Evolutionary conservation across 2,888 invertebrate genomes (phyloP).

Genomic region (Tyria jacobaeae): DNA sequence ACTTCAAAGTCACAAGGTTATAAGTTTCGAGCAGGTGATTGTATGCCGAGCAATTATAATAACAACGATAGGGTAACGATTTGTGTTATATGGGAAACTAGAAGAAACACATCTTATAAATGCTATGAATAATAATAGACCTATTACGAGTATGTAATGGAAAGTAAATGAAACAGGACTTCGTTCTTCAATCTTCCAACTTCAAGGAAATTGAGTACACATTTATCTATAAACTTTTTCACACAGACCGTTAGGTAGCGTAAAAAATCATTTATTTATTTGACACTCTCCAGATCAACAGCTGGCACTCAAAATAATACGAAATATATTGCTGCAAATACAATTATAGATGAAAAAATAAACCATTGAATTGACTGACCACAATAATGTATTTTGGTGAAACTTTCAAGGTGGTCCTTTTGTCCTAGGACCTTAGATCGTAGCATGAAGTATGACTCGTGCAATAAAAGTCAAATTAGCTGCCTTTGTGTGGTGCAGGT

Average conservation of each 20-base stretch:
- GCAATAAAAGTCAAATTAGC: conserved; percentile 74
- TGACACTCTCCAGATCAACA: conserved; percentile 16
- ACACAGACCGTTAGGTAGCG: background rate
- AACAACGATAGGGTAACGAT: too few species aligned
- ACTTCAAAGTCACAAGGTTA: too few species aligned
- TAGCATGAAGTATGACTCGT: conserved; percentile 36
- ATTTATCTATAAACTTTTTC: too few species aligned
- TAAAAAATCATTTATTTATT: background rate
- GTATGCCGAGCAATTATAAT: too few species aligned
- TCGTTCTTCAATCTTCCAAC: too few species aligned
- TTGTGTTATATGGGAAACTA: too few species aligned
- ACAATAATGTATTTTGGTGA: conserved; percentile 67
- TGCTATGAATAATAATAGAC: too few species aligned
- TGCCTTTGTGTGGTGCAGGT: conserved; percentile 64
- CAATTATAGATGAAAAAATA: conserved; percentile 45
- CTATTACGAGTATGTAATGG: too few species aligned
- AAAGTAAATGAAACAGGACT: too few species aligned
- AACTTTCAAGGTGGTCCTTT: conserved; percentile 69
- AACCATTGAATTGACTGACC: conserved; percentile 47
- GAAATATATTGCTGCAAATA: conserved; percentile 41
- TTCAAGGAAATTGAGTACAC: too few species aligned
- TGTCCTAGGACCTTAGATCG: conserved; percentile 34
- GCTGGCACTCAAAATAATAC: conserved; percentile 42
- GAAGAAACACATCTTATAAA: too few species aligned
- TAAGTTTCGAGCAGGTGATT: too few species aligned